A percentile compares a stretch with the other conserved stretches of the same genome.
phyloP scores from a whole-genome alignment of 2,113 vertebrate species.

The Nematolebias whitei region DNA sequence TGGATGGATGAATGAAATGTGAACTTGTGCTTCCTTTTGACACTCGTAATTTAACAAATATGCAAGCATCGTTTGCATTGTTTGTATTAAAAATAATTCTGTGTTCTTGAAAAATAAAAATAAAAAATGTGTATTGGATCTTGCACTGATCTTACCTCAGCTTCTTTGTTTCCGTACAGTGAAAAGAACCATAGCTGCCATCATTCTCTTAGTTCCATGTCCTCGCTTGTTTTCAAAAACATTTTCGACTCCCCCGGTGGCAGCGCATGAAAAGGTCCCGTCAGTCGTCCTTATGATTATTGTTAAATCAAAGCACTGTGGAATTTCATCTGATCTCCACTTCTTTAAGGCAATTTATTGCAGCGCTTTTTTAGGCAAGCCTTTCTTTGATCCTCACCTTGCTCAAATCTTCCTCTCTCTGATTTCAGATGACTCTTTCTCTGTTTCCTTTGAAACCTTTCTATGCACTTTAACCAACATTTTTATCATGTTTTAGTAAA shows the following conservation, averaged over 20 bases:
- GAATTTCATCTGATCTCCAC: slow-evolving; percentile 35
- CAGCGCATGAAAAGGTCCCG: slow-evolving; percentile 17
- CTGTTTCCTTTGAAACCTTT: not conserved
- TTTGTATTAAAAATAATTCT: too few species aligned
- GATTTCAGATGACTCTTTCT: not conserved
- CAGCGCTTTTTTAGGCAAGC: slow-evolving; percentile 12
- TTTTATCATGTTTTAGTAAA: slow-evolving; percentile 23
- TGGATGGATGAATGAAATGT: too few species aligned
- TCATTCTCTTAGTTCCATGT: slow-evolving; percentile 1
- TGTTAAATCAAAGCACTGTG: slow-evolving; percentile 37
- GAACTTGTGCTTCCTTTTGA: too few species aligned
- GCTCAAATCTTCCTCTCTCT: not conserved
- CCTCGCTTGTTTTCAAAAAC: slow-evolving; percentile 10
- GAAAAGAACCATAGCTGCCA: not conserved
- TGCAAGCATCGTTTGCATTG: too few species aligned
- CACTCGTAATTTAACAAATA: too few species aligned
- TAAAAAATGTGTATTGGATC: too few species aligned
- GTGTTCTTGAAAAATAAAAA: too few species aligned
- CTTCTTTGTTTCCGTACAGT: not conserved
- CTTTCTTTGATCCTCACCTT: slow-evolving; percentile 16
- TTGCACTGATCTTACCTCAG: too few species aligned
- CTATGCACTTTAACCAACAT: slow-evolving; percentile 36
- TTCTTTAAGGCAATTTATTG: slow-evolving; percentile 4
- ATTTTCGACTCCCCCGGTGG: slow-evolving; percentile 7
- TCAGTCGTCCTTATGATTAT: slow-evolving; percentile 28